phyloP scores from a whole-genome alignment of 2,888 invertebrate genomes.

The Cyaniris semiargus region DNA sequence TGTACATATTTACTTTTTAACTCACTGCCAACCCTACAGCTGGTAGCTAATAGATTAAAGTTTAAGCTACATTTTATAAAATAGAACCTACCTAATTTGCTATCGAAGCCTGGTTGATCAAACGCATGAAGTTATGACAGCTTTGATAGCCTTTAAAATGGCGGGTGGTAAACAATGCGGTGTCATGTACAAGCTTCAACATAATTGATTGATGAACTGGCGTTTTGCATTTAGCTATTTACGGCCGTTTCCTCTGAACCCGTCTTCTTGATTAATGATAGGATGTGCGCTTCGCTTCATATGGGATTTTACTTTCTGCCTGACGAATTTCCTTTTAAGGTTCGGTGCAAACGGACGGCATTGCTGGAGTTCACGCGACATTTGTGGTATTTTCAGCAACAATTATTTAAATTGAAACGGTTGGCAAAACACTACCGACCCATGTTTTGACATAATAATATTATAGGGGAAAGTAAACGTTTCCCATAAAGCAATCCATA shows the following conservation, averaged over 20 bases:
- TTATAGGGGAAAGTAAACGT: no score
- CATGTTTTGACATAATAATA: neutral
- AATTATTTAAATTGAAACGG: neutral
- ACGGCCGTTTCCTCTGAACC: constrained; percentile 77
- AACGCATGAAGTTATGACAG: neutral
- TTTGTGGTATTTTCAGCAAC: neutral
- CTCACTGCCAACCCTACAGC: no score
- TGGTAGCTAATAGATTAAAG: no score
- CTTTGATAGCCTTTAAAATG: constrained; percentile 11
- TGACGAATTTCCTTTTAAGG: constrained; percentile 42
- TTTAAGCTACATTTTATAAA: no score
- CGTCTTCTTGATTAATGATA: constrained; percentile 75
- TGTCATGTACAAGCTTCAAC: constrained; percentile 34
- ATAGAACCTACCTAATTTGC: neutral
- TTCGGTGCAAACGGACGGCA: neutral
- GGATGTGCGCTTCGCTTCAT: constrained; percentile 57
- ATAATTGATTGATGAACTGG: constrained; percentile 75
- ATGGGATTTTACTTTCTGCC: constrained; percentile 45
- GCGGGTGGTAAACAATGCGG: neutral
- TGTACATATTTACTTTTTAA: no score
- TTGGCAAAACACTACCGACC: neutral
- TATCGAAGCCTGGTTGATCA: neutral
- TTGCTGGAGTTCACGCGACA: neutral
- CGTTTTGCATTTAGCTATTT: constrained; percentile 80
- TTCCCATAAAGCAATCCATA: no score